Conservation (phyloP, 2,888 invertebrate genomes). For the Brachynemurus nebulosus region DNA sequence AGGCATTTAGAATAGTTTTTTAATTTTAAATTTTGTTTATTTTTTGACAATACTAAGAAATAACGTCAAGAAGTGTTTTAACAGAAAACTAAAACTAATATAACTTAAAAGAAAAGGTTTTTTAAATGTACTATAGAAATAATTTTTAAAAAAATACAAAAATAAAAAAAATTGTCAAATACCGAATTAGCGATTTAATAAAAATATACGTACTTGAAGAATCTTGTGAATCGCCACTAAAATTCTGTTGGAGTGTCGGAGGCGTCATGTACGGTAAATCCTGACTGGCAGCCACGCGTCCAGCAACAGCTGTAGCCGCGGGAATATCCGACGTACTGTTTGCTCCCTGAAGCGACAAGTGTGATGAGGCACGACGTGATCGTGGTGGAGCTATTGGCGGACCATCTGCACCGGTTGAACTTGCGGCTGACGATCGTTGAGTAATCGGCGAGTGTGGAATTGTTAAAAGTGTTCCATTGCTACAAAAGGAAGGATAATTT, state of each 20-base stretch:
- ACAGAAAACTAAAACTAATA: too few relatives aligned
- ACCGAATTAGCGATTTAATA: constrained; percentile 2
- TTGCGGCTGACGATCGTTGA: constrained; percentile 25
- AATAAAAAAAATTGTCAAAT: background rate
- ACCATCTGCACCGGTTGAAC: too few relatives aligned
- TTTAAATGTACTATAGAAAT: too few relatives aligned
- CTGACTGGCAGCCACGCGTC: constrained; percentile 73
- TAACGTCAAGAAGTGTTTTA: too few relatives aligned
- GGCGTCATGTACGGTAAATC: constrained; percentile 85
- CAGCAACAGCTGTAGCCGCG: constrained; percentile 77
- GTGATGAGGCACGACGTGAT: constrained; percentile 34
- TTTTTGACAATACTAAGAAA: too few relatives aligned
- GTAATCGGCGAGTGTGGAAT: constrained; percentile 19
- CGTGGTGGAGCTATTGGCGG: constrained; percentile 35
- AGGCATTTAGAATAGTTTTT: too few relatives aligned
- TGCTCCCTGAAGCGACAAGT: constrained; percentile 18
- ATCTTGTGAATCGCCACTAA: constrained; percentile 85
- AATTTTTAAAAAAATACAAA: too few relatives aligned
- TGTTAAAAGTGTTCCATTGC: constrained; percentile 21
- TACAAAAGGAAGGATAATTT: too few relatives aligned
- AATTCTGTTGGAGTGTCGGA: constrained; percentile 51
- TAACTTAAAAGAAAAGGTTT: too few relatives aligned
- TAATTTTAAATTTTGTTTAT: too few relatives aligned
- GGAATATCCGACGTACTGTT: constrained; percentile 43
- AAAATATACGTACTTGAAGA: constrained; percentile 56